phyloP scores from a whole-genome alignment of 2,888 invertebrate species.

The Hipparchia sbordonii region DNA sequence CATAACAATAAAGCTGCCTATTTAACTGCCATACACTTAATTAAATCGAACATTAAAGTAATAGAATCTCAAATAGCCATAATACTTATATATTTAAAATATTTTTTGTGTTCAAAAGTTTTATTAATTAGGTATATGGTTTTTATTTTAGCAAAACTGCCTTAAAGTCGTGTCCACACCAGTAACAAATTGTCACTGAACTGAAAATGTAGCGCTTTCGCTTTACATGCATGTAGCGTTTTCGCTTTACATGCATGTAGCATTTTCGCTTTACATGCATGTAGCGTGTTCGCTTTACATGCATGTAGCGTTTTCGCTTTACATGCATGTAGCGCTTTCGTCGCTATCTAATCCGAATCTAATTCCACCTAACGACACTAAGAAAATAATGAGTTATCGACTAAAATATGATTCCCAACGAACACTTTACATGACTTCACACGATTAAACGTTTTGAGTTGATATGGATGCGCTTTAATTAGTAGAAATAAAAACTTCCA shows the following conservation, averaged over 20 bases:
- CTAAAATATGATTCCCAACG: not conserved
- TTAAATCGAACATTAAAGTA: not conserved
- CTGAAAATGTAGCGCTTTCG: no score
- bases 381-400: not conserved
- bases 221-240: no score
- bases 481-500: not conserved
- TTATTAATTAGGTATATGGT: no score
- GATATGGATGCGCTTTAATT: not conserved
- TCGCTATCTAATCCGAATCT: no score
- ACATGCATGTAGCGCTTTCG: no score
- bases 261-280: no score
- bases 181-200: not conserved
- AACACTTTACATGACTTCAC: not conserved
- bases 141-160: no score
- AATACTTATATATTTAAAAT: not conserved
- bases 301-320: no score
- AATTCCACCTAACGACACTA: not conserved
- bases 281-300: no score
- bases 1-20: not conserved
- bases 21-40: not conserved
- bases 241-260: no score
- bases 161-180: no score
- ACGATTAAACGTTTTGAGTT: not conserved
- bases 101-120: not conserved
- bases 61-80: not conserved